These are phyloP conservation scores for Eurois occulta DNA, from an alignment of 2,888 invertebrate genomes.

Conservation along the genomic window DNA sequence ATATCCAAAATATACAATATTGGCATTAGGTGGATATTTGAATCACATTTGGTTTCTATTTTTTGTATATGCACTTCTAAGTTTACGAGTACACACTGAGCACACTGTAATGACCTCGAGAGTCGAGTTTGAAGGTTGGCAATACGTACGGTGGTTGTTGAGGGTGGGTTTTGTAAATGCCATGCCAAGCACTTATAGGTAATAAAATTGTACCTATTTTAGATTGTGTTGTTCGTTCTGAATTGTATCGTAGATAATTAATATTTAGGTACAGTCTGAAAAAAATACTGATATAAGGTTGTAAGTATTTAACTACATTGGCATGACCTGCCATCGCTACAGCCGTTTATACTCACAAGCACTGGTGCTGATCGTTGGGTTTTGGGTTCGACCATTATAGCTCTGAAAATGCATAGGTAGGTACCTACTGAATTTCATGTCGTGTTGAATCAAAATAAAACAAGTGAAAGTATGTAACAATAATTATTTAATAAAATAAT, in stretches of 20 bases:
- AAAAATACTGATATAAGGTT: too few species aligned
- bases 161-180: background rate
- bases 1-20: too few species aligned
- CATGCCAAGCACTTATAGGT: background rate
- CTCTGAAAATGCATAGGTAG: background rate
- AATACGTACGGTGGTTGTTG: background rate
- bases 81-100: background rate
- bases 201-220: background rate
- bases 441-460: slow-evolving; percentile 31
- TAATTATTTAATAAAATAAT: slow-evolving; percentile 36
- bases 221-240: background rate
- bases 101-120: background rate
- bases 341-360: background rate
- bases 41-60: background rate
- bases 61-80: background rate
- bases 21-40: background rate
- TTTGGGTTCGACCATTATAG: background rate
- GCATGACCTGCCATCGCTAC: background rate
- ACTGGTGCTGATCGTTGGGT: background rate
- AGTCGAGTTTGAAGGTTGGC: slow-evolving; percentile 8
- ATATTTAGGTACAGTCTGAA: background rate
- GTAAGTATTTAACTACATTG: background rate
- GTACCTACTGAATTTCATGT: background rate
- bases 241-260: too few species aligned
- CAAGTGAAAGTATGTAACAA: slow-evolving; percentile 18